Base-by-base conservation (phyloP, 2,888 invertebrate genomes). In the Ptychoptera contaminata region DNA sequence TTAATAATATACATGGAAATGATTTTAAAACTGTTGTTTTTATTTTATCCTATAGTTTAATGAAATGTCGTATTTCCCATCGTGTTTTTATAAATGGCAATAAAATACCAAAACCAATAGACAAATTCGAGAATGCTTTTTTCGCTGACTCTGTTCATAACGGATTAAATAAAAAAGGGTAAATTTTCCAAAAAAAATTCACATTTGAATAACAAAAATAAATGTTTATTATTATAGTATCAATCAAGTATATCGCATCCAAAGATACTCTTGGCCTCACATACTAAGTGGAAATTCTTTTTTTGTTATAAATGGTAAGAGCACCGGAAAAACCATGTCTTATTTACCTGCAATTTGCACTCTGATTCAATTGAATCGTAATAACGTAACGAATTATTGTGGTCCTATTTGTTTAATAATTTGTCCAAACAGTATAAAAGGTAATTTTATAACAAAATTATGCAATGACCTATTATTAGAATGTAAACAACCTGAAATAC, bases 191-290 rank as follows among this genome's bases (percentile, higher is more conserved):
- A 37, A 32, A 15, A 34, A 41, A 34, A 32, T 32, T 32, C 8
- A 32, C 9, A 7, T 7, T 32, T 32, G 3, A 32, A 32, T 32
- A 7, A 23, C 10, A 40, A 23, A n/a, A n/a, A n/a, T n/a, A n/a
- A n/a, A n/a, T n/a, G n/a, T n/a, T 16, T 31, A 9, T 12, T n/a
- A 31, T 36, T 37, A 11, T 40, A 50, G 50, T 41, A 47, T 57
- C n/a, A 54, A 51, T 8, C 53, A 57, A 49, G 49, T 59, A 16
- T 59, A 55, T 49, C 54, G 58, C 8, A 55, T 82, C 30, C 85
- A 87, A 55, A 71, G 74, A 0, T 77, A 79, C 43, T 69, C 76
- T 0, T 86, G 85, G 84, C 74, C 77, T 1, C 74, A 77, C 2
- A 68, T 84, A 38, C 62, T 76, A 37, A 68, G 78, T 34, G 77